phyloP scores from a whole-genome alignment of 2,797 vertebrate genomes.

The Oreonectes daqikongensis region DNA sequence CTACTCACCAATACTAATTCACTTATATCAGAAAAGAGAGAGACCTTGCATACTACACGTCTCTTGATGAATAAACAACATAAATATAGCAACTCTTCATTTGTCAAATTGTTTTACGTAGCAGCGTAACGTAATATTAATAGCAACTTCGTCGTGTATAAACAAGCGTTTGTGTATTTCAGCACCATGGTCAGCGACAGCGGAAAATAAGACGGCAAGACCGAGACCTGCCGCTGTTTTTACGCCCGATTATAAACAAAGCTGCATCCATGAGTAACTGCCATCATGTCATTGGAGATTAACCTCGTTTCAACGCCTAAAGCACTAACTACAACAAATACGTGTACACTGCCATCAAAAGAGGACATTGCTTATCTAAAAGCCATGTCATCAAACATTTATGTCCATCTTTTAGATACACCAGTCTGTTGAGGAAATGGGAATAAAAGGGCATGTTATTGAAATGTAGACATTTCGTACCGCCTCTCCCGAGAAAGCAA shows the following conservation, averaged over 20 bases:
- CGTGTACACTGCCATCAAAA: slow-evolving; percentile 29
- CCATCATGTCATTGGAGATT: slow-evolving; percentile 53
- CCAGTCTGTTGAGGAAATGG: not conserved
- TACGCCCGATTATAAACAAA: slow-evolving; percentile 46
- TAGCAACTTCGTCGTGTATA: not conserved
- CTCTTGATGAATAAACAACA: not conserved
- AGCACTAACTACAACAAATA: slow-evolving; percentile 17
- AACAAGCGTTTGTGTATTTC: slow-evolving; percentile 33
- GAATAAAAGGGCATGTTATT: slow-evolving; percentile 14
- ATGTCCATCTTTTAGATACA: not conserved
- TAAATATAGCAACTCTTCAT: not conserved
- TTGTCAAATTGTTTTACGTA: not conserved
- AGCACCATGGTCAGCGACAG: slow-evolving; percentile 57
- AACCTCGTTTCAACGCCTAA: slow-evolving; percentile 48
- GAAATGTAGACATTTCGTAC: slow-evolving; percentile 17
- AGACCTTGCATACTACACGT: not conserved
- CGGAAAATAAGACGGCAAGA: not conserved
- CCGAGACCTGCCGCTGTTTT: not conserved
- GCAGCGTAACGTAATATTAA: not conserved
- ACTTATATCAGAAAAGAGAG: not conserved
- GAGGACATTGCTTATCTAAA: not conserved
- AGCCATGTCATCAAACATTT: not conserved
- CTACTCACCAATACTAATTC: too few relatives aligned
- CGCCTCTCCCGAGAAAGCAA: slow-evolving; percentile 19
- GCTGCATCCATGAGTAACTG: slow-evolving; percentile 37